Percentiles rank a stretch among this genome's conserved stretches.
phyloP scores from a whole-genome alignment of 92 coral and sea anemone species.

The Desmophyllum pertusum region DNA sequence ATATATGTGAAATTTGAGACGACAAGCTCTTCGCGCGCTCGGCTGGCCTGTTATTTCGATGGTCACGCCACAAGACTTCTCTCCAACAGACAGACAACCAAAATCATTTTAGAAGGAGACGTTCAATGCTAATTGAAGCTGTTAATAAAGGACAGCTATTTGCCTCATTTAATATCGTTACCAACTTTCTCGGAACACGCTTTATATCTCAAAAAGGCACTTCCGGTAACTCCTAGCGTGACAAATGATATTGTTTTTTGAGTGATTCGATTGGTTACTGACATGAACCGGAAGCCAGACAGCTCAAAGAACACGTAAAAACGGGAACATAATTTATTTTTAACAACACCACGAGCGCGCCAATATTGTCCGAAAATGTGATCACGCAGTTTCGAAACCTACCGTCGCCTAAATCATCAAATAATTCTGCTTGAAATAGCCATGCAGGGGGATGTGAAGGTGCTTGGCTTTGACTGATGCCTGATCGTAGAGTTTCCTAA shows the following conservation, averaged over 20 bases:
- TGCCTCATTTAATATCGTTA: neutral
- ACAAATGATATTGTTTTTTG: neutral
- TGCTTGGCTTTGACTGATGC: neutral
- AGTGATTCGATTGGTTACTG: conserved; percentile 5
- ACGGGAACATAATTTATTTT: conserved; percentile 40
- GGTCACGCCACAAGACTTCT: neutral
- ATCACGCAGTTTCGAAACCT: conserved; percentile 1
- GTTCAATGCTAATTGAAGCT: neutral
- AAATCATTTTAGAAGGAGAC: neutral
- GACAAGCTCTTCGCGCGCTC: neutral
- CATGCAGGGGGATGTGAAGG: conserved; percentile 13
- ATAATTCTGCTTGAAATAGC: neutral
- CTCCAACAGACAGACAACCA: neutral
- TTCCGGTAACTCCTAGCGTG: conserved; percentile 38
- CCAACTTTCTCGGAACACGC: neutral
- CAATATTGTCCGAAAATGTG: conserved; percentile 42
- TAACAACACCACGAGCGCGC: conserved; percentile 12
- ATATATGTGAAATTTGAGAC: neutral
- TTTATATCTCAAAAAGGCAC: neutral
- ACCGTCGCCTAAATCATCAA: neutral
- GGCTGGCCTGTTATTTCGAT: neutral
- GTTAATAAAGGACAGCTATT: neutral
- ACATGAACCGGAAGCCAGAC: conserved; percentile 27
- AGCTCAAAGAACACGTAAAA: conserved; percentile 27
- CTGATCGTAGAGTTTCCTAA: conserved; percentile 2